Evolutionary conservation across 2,113 vertebrate species (phyloP).

Genomic region (Leptodactylus fuscus): DNA sequence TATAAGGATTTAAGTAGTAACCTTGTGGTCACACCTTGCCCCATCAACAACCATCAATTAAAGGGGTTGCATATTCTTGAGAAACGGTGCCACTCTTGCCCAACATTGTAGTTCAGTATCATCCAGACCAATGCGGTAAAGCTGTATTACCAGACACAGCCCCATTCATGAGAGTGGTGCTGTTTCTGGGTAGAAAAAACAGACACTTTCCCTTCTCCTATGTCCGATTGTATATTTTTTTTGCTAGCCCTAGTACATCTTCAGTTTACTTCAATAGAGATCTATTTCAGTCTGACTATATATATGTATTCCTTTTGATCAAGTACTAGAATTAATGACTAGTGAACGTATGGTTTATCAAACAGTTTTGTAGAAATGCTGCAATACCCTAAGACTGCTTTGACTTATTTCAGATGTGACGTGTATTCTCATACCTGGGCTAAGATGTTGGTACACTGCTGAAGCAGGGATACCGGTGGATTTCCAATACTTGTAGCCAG

Average conservation of each 20-base stretch:
- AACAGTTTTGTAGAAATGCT: not conserved
- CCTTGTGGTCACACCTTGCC: too few species aligned
- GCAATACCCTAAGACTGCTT: too few species aligned
- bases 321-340: not conserved
- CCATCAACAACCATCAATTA: too few species aligned
- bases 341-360: not conserved
- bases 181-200: not conserved
- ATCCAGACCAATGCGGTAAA: not conserved
- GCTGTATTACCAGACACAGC: not conserved
- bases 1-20: too few species aligned
- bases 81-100: too few species aligned
- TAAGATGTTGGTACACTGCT: constrained; percentile 98
- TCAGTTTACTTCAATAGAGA: not conserved
- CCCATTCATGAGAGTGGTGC: not conserved
- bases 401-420: not conserved
- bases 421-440: constrained; percentile 85
- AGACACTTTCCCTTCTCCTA: too few species aligned
- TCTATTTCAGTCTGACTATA: not conserved
- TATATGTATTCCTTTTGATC: not conserved
- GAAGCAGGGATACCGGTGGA: constrained; percentile 92
- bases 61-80: too few species aligned
- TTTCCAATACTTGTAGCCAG: constrained; percentile 96
- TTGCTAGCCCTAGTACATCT: too few species aligned
- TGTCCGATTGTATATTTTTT: too few species aligned
- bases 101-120: not conserved